Evolutionary conservation across 2,888 invertebrate species (phyloP), one percentile per base, ranked within the genome.

Genomic region (Eupithecia tripunctaria): DNA sequence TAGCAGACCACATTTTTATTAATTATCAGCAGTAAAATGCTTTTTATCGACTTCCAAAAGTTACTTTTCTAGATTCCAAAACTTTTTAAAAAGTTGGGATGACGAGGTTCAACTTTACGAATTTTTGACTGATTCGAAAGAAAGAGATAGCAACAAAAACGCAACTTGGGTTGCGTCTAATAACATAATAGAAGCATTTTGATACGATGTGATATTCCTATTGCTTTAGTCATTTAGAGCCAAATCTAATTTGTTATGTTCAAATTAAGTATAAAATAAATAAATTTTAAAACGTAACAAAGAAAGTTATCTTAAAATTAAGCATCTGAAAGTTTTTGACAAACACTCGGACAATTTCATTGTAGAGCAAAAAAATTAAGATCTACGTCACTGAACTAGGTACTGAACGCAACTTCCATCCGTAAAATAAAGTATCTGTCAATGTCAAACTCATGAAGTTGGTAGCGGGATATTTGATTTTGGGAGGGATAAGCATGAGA

Each of bases 101-200:
- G 89, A 89, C 90, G 88, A 90, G 62, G 59, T 67, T 68, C 90
- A 88, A 90, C 86, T 86, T 89, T 82, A 82, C 81, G 80, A 88
- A 83, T 85, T 85, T 88, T 86, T 86, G 87, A 89, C 87, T 88
- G 85, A 85, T 79, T 82, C 79, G 82, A 85, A 70, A 79, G 81
- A 80, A 78, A 69, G 80, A 84, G 80, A 82, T 72, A 77, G 81
- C 84, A 79, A 80, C 12, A 38, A 43, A 64, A 64, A 64, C 21
- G 36, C 64, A 64, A 64, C 60, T 60, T 60, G 29, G n/a, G 32
- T 14, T 69, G 32, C 63, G 68, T 63, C 63, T 32, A 63, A 36
- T 29, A 63, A 63, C 36, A 8, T 43, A 7, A 2, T 43, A 8
- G 18, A 43, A n/a, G 6, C 21, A 15, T 47, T 47, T 3, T 2